A percentile compares a stretch with the other conserved stretches of the same genome.
These are phyloP conservation scores for Callyntrura guangdongensis DNA, from an alignment of 2,888 invertebrate species.

Conservation along the genomic window DNA sequence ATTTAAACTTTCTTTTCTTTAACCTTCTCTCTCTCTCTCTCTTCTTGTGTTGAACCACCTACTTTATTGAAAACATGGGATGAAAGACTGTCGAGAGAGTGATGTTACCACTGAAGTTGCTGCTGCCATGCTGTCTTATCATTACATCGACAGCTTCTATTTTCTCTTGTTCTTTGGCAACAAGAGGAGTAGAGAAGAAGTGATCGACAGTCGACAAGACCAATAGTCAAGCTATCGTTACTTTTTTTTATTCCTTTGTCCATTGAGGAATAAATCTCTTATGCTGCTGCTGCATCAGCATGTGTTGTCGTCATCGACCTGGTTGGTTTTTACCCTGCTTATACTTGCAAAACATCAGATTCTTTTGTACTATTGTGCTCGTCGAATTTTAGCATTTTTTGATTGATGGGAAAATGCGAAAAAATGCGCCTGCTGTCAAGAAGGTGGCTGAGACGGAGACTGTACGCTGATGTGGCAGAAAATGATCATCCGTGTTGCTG, in stretches of 20 bases:
- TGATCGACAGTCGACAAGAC: conserved; percentile 45
- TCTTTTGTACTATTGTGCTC: neutral
- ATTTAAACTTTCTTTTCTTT: conserved; percentile 24
- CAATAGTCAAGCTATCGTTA: conserved; percentile 23
- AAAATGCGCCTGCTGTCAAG: conserved; percentile 12
- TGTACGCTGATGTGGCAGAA: neutral
- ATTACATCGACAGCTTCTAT: conserved; percentile 41
- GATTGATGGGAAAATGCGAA: conserved; percentile 33
- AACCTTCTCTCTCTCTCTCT: no score
- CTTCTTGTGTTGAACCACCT: no score
- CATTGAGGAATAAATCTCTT: neutral
- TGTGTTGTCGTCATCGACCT: neutral
- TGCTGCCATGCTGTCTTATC: conserved; percentile 16
- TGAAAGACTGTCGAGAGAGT: neutral
- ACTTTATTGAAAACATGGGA: conserved; percentile 1
- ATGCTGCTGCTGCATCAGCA: neutral
- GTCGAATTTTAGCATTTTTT: conserved; percentile 8
- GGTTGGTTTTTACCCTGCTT: neutral
- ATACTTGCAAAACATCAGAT: neutral
- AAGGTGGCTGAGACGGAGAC: neutral
- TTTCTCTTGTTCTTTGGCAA: neutral
- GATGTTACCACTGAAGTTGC: neutral
- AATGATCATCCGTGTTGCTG: neutral
- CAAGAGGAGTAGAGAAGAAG: neutral
- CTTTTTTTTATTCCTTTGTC: conserved; percentile 20